Evolutionary conservation across 2,113 vertebrate genomes (phyloP), one percentile per base, ranked within the genome.

Genomic region (Aplodontia rufa): DNA sequence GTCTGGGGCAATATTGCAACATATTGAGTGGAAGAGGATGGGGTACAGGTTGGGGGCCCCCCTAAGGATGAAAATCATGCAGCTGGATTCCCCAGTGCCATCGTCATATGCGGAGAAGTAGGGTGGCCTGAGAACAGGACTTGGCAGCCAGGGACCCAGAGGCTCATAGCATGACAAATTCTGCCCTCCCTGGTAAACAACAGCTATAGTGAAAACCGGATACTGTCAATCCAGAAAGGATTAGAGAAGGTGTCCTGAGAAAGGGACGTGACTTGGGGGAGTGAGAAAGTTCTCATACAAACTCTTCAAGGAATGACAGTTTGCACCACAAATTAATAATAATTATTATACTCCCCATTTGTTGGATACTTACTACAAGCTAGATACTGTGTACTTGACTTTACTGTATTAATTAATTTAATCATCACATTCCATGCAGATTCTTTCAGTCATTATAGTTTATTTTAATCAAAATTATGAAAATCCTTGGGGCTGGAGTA

Each of bases 391-490:
- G 5, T 12, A 26, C 13, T 19, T 4, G 26, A 2, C 30, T 90
- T 92, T 78, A 26, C 68, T 11, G 11, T 28, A 40, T 72, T 68
- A 40, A 69, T 49, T 66, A 24, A 66, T 49, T 66, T 71, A 80
- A 49, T 84, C 35, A 8, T n/a, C 28, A 45, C 62, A 74, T 74
- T 60, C 13, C 11, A 40, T 40, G 58, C n/a, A 85, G 40, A 78
- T 87, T 81, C 58, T 58, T 85, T 90, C 40, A 53, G 42, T 90
- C 42, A 75, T 12, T 78, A 28, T 17, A 71, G 72, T 68, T 88
- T 79, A 58, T 55, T 55, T 84, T 79, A 14, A 47, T 64, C 30
- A 92, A 92, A 32, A 66, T 71, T 88, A 40, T 5, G 11, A 93
- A 35, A 35, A 66, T 3, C n/a, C n/a, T n/a, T n/a, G n/a, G n/a